Conservation (phyloP, 1,140 invertebrate species). For the Plodia interpunctella region DNA sequence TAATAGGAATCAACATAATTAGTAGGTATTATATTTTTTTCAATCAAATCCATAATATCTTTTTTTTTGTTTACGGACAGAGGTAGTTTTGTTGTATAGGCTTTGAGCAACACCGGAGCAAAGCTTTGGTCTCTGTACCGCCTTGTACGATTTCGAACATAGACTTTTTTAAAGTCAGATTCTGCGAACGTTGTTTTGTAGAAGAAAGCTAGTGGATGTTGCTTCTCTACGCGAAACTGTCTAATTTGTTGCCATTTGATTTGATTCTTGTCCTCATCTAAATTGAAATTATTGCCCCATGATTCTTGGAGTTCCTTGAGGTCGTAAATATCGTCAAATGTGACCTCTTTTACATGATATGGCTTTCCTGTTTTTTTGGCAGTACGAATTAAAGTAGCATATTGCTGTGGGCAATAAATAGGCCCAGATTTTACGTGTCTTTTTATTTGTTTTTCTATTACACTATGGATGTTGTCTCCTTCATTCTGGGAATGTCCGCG, state of each 20-base stretch:
- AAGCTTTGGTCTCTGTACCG: not conserved
- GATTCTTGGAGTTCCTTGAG: too few relatives aligned
- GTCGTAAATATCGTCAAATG: too few relatives aligned
- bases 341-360: too few relatives aligned
- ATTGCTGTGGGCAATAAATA: too few relatives aligned
- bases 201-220: slow-evolving; percentile 16
- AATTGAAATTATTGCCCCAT: too few relatives aligned
- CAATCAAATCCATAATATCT: not conserved
- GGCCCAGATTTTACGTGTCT: too few relatives aligned
- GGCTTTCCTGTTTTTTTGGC: slow-evolving; percentile 13
- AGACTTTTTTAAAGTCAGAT: not conserved
- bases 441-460: too few relatives aligned
- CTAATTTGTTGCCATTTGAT: slow-evolving; percentile 29
- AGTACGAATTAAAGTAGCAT: too few relatives aligned
- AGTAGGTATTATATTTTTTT: slow-evolving; percentile 8
- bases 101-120: not conserved
- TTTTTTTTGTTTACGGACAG: slow-evolving; percentile 1
- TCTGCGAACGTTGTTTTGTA: slow-evolving; percentile 8
- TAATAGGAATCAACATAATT: slow-evolving; percentile 4
- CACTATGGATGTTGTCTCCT: too few relatives aligned
- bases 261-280: slow-evolving; percentile 3
- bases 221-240: slow-evolving; percentile 22
- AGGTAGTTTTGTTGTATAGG: too few relatives aligned
- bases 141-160: not conserved
- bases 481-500: too few relatives aligned